Evolutionary conservation across 2,113 vertebrate species (phyloP), one percentile per base, ranked within the genome.

Genomic region (Rana temporaria): DNA sequence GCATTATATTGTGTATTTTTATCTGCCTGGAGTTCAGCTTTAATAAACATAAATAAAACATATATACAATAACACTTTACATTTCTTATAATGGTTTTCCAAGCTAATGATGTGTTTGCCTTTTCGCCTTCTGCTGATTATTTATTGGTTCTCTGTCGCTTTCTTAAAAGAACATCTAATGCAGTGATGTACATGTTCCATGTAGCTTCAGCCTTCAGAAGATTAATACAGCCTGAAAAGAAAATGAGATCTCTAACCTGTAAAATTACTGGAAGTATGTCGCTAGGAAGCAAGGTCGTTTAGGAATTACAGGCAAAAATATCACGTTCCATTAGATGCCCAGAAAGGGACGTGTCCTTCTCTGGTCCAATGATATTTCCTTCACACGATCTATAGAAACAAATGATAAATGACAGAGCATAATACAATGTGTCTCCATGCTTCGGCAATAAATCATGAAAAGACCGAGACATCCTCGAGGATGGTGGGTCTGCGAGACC

Each of bases 351-450:
- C n/a, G 5, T 34, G 80, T 82, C 80, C 70, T 82, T 82, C 71
- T 59, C 62, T 67, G 80, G 71, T 75, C 48, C 53, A 68, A 67
- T 75, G 80, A 75, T 59, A 30, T 82, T 75, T 82, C 53, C 71
- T 82, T 75, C 71, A 42, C 20, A 32, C 73, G 80, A 82, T 75
- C 64, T 56, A 82, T 67, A 57, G 53, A 66, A 66, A 52, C 48
- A 75, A 67, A 75, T 82, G 80, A 82, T 82, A 74, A 82, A 82
- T 82, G 80, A 56, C 52, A 48, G 6, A 22, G 63, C 71, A 48
- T 4, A 42, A 34, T 82, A 65, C 80, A 82, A 75, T 67, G 80
- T 67, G 59, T 75, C 80, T 59, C 59, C 30, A 24, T 59, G 32
- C 80, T 38, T 34, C 14, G 20, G 53, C 67, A 75, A 82, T 75